phyloP scores from a whole-genome alignment of 2,113 vertebrate genomes.

The Thalassarche chlororhynchos region DNA sequence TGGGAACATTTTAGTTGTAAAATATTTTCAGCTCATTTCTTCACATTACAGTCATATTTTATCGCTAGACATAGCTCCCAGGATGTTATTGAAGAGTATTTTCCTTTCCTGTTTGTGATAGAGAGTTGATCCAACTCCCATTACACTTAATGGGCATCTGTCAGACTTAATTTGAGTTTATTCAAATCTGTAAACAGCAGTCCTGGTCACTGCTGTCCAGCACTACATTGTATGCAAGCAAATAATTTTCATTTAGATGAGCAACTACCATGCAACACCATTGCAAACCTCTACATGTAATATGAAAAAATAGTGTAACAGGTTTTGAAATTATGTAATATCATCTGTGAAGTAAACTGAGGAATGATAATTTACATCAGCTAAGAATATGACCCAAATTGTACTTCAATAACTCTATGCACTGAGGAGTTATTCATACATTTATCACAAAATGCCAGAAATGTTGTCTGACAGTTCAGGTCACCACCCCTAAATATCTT shows the following conservation, averaged over 20 bases:
- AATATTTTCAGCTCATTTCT: background rate
- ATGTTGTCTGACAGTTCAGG: background rate
- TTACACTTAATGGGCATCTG: background rate
- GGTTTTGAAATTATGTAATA: background rate
- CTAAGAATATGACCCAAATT: background rate
- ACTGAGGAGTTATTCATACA: background rate
- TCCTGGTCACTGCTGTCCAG: background rate
- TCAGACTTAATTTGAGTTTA: constrained; percentile 2
- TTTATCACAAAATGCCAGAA: background rate
- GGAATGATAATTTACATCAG: background rate
- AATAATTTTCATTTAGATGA: background rate
- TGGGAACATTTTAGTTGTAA: background rate
- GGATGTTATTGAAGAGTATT: background rate
- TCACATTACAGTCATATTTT: background rate
- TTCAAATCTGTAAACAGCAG: background rate
- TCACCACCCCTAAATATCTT: background rate
- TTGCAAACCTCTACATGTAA: background rate
- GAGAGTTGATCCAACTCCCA: background rate
- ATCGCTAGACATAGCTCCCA: background rate
- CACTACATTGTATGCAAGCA: background rate
- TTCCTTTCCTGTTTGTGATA: background rate
- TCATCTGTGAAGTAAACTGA: background rate
- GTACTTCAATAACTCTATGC: background rate
- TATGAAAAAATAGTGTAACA: background rate
- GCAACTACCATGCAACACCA: background rate